These are phyloP conservation scores for Cotesia vestalis DNA, from an alignment of 1,140 invertebrate genomes.

Conservation along the genomic window DNA sequence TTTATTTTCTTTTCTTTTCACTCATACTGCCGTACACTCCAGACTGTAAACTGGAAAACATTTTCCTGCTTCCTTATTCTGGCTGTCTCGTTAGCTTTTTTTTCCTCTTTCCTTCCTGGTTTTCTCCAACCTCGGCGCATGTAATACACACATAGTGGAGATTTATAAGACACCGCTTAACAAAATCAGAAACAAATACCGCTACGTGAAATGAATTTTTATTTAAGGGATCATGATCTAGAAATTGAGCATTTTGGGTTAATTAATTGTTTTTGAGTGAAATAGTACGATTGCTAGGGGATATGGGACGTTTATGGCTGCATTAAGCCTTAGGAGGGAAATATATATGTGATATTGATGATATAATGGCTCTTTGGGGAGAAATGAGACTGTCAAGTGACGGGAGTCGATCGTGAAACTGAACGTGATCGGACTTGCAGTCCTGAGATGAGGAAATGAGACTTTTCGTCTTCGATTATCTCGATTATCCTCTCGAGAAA, in stretches of 20 bases:
- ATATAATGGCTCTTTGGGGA: conserved; percentile 15
- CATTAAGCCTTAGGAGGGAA: neutral
- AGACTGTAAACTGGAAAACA: conserved; percentile 1
- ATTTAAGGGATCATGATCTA: too few relatives aligned
- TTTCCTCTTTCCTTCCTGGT: neutral
- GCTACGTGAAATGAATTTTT: too few relatives aligned
- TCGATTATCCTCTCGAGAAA: conserved; percentile 37
- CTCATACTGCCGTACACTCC: conserved; percentile 23
- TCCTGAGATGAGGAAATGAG: conserved; percentile 20
- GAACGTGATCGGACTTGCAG: conserved; percentile 33
- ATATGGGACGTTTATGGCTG: neutral
- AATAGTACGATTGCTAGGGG: too few relatives aligned
- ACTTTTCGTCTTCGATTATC: conserved; percentile 34
- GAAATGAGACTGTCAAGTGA: conserved; percentile 28
- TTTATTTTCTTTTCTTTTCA: conserved; percentile 2
- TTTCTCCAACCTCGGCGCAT: too few relatives aligned
- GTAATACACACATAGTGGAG: too few relatives aligned
- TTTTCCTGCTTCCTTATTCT: conserved; percentile 32
- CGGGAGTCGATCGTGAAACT: conserved; percentile 9
- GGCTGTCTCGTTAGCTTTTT: conserved; percentile 34
- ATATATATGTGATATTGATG: neutral
- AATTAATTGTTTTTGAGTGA: too few relatives aligned
- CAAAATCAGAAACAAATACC: too few relatives aligned
- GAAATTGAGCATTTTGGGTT: too few relatives aligned
- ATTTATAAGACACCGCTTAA: too few relatives aligned